These are phyloP conservation scores for Indicator maculatus DNA, from an alignment of 2,113 vertebrate species.

Conservation along the genomic window DNA sequence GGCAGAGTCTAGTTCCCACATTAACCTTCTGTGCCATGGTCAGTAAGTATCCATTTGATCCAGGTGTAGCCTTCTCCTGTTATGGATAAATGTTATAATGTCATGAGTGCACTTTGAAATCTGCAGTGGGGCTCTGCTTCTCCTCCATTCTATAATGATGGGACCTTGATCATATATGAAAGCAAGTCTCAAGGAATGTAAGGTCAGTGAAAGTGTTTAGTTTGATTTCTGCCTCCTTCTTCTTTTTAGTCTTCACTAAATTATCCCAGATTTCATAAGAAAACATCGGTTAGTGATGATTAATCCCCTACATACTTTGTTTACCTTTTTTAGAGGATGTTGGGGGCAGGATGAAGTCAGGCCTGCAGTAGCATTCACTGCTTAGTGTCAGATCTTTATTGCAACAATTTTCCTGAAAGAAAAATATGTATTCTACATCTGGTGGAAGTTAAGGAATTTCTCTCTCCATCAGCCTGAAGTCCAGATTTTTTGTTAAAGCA, in stretches of 20 bases:
- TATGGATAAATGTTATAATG: neutral
- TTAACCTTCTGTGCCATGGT: neutral
- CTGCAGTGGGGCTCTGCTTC: neutral
- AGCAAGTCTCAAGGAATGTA: neutral
- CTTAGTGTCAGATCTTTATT: neutral
- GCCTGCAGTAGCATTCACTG: neutral
- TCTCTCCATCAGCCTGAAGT: neutral
- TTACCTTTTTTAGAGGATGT: constrained; percentile 12
- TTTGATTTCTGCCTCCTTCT: neutral
- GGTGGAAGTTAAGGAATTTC: constrained; percentile 51
- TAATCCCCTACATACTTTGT: neutral
- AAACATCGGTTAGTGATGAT: neutral
- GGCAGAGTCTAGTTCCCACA: neutral
- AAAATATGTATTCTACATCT: constrained; percentile 20
- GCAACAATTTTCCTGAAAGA: constrained; percentile 2
- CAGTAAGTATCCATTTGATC: neutral
- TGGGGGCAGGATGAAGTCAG: neutral
- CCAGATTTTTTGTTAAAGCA: constrained; percentile 4
- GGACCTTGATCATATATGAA: neutral
- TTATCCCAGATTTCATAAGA: neutral
- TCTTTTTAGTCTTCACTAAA: neutral
- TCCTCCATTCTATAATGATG: neutral
- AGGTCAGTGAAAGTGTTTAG: constrained; percentile 5
- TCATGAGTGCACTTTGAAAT: neutral
- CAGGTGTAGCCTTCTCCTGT: neutral